phyloP scores from a whole-genome alignment of 2,888 invertebrate genomes.

The Ormyrus pomaceus region DNA sequence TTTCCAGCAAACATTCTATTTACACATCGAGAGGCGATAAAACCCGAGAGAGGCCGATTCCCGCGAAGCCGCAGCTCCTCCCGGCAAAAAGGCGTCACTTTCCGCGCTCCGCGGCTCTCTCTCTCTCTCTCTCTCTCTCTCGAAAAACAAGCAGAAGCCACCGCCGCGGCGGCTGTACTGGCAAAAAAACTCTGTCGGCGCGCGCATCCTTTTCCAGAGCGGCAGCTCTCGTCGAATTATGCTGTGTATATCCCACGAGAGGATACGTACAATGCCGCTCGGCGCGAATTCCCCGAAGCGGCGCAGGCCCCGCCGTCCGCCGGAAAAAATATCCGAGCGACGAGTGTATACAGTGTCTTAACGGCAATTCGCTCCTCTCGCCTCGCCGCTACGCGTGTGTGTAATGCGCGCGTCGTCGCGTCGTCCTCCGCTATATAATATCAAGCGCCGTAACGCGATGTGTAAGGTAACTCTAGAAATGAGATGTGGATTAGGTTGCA shows the following conservation, averaged over 20 bases:
- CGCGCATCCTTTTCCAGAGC: not conserved
- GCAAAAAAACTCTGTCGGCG: no score
- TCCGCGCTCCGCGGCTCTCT: no score
- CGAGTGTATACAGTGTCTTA: constrained; percentile 23
- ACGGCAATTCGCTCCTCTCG: constrained; percentile 24
- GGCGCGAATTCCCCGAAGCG: not conserved
- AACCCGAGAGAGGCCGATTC: not conserved
- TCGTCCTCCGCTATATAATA: not conserved
- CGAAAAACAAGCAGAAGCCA: no score
- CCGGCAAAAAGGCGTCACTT: no score
- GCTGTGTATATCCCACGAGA: no score
- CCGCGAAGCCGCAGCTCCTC: no score
- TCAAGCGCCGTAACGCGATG: no score
- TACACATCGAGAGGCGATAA: not conserved
- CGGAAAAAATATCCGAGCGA: not conserved
- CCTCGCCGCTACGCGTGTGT: not conserved
- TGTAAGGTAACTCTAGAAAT: no score
- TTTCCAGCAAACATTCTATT: not conserved
- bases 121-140: no score
- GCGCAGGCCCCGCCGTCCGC: not conserved
- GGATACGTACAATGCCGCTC: not conserved
- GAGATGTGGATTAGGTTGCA: no score
- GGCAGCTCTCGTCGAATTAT: not conserved
- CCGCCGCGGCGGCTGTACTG: no score
- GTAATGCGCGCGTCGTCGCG: not conserved